A percentile compares a stretch with the other conserved stretches of the same genome.
Evolutionary conservation across 2,888 invertebrate species (phyloP).

Genomic region (Phytoseiulus persimilis): DNA sequence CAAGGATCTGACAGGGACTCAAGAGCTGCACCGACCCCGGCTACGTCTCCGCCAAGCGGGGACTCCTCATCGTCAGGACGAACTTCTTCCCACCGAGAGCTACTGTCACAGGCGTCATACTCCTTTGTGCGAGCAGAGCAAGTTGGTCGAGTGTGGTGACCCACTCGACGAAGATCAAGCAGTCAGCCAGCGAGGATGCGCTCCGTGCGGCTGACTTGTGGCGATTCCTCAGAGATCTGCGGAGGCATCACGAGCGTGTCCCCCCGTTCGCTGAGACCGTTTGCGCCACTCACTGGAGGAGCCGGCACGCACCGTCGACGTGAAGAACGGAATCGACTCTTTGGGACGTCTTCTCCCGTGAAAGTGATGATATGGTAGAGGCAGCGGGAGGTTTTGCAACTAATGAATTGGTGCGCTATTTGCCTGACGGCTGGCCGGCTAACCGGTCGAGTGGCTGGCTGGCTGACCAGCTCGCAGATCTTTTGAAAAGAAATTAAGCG

Average conservation of each 20-base stretch:
- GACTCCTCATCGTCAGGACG: background rate
- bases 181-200: background rate
- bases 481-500: slow-evolving; percentile 38
- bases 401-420: slow-evolving; percentile 10
- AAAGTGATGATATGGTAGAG: background rate
- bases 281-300: background rate
- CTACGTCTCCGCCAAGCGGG: background rate
- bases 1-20: background rate
- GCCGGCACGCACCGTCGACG: background rate
- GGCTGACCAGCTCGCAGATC: background rate
- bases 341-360: background rate
- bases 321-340: background rate
- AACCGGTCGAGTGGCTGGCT: background rate
- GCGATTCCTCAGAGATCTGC: no score
- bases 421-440: background rate
- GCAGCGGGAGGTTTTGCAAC: background rate
- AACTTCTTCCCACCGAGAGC: background rate
- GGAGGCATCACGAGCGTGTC: no score
- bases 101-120: background rate
- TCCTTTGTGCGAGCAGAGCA: slow-evolving; percentile 5
- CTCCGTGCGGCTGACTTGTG: background rate
- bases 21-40: background rate
- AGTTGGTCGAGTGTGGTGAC: background rate
- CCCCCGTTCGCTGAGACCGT: no score
- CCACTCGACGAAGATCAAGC: background rate